A percentile compares a stretch with the other conserved stretches of the same genome.
Conservation (phyloP, 2,113 vertebrate genomes). For the Pelecanus crispus region DNA sequence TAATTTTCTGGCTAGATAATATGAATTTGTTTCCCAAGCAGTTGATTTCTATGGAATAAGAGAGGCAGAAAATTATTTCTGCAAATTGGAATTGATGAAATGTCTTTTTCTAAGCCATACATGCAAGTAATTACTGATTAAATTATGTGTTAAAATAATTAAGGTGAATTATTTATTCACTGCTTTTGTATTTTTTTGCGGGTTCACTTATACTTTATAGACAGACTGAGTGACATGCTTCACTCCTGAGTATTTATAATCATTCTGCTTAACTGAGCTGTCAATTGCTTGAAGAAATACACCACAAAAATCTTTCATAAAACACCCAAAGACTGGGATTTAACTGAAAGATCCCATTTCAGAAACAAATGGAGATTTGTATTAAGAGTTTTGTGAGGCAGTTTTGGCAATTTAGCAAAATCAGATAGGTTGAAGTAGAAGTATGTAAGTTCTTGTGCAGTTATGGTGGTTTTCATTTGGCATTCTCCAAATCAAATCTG, state of each 20-base stretch:
- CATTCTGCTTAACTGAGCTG: not conserved
- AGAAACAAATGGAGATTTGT: not conserved
- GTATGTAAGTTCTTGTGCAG: not conserved
- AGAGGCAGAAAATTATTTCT: not conserved
- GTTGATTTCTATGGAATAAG: not conserved
- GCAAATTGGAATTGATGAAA: not conserved
- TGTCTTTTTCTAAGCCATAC: not conserved
- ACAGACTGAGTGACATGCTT: not conserved
- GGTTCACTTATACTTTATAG: not conserved
- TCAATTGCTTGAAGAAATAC: not conserved
- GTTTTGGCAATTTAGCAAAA: not conserved
- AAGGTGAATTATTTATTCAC: not conserved
- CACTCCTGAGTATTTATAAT: not conserved
- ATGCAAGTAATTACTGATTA: not conserved
- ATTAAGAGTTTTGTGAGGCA: not conserved
- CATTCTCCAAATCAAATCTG: not conserved
- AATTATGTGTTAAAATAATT: not conserved
- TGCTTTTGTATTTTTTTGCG: not conserved
- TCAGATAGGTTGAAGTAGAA: not conserved
- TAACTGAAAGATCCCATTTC: not conserved
- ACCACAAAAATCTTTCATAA: not conserved
- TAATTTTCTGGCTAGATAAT: not conserved
- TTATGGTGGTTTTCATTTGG: not conserved
- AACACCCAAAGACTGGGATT: not conserved
- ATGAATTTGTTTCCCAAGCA: not conserved